Base-by-base conservation (phyloP, 2,113 vertebrate species). In the Zingel zingel region DNA sequence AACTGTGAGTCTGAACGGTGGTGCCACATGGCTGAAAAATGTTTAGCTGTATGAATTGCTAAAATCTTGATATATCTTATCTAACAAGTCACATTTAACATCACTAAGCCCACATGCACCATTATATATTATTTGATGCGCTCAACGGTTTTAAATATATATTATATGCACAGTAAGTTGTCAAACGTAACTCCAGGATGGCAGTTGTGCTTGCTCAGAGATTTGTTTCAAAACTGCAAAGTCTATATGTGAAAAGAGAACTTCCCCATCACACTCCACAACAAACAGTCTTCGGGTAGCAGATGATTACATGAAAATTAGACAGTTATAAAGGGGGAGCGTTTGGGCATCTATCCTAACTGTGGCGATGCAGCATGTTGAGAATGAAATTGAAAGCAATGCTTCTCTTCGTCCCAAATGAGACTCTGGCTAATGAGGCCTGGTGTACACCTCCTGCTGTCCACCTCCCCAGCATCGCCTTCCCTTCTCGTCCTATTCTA, bases 371-470 rank as follows among this genome's bases (percentile, higher is more conserved):
- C 87, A 62, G 85, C 88, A 75, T 83, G 84, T 87, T 64, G 81
- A 81, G 83, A 27, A 27, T 27, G 27, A 27, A 27, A 83, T 81
- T 81, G 66, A 85, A 48, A 85, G 82, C 77, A 13, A 54, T 13
- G 48, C 66, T 57, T 77, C 73, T 77, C 68, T 68, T 47, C 15
- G 5, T 86, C 79, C 84, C 83, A 57, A 19, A 57, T 74, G 79
- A 85, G 70, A 69, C 73, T 67, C 53, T 56, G 80, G 74, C 83
- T 94, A 93, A 94, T 93, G 91, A 94, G 85, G 90, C 88, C 74
- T 65, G 79, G 67, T 69, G 50, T 61, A 45, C 84, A 72, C 89
- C 86, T 81, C 91, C 90, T 84, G 87, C 93, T 92, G 91, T 90
- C 81, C 81, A 74, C 70, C 82, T 82, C 68, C 64, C 53, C 43